phyloP scores from a whole-genome alignment of 2,888 invertebrate species.

The Teleiodes luculella region DNA sequence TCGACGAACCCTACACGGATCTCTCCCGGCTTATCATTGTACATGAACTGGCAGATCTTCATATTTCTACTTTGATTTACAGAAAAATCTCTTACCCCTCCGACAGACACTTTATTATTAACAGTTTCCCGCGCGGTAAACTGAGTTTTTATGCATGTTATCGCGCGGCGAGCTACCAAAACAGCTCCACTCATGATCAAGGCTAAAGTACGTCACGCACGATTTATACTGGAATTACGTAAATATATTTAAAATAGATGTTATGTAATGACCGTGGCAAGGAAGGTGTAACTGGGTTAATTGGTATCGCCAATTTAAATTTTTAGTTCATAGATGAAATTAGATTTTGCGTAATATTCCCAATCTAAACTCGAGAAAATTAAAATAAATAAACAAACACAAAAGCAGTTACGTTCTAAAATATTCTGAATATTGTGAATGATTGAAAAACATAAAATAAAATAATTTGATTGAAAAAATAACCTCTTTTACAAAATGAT shows the following conservation, averaged over 20 bases:
- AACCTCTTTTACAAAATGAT: too few species aligned
- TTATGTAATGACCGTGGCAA: conserved; percentile 30
- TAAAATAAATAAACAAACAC: too few species aligned
- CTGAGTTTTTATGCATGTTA: conserved; percentile 43
- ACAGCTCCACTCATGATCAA: conserved; percentile 43
- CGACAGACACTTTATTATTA: conserved; percentile 25
- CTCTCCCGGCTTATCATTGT: conserved; percentile 72
- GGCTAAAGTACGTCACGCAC: conserved; percentile 31
- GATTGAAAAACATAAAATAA: too few species aligned
- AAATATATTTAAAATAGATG: conserved; percentile 24
- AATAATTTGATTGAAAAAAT: too few species aligned
- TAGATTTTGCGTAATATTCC: too few species aligned
- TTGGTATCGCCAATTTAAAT: background rate
- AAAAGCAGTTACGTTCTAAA: too few species aligned
- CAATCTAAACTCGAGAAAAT: too few species aligned
- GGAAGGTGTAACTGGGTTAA: background rate
- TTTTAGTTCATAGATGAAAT: too few species aligned
- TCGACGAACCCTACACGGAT: conserved; percentile 80
- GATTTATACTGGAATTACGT: conserved; percentile 33
- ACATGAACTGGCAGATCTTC: conserved; percentile 86
- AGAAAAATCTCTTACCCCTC: conserved; percentile 38
- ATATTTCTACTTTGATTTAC: conserved; percentile 59
- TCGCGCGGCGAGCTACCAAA: conserved; percentile 31
- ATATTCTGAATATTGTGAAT: too few species aligned
- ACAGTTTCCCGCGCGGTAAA: conserved; percentile 29